Conservation (phyloP, 2,113 vertebrate genomes). For the Dasyprocta punctata region DNA sequence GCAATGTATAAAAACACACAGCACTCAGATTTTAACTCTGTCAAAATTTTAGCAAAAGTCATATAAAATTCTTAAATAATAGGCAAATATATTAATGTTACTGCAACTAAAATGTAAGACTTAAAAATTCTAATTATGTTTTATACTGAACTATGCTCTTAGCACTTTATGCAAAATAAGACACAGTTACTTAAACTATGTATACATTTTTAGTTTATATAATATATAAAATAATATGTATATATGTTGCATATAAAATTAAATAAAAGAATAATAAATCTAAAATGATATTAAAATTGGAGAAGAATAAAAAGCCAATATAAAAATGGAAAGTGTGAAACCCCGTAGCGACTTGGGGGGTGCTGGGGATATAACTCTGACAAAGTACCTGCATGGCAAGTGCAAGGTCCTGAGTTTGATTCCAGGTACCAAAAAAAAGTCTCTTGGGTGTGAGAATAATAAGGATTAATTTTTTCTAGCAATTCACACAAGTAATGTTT, state of each 20-base stretch:
- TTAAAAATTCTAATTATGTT: neutral
- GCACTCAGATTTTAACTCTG: neutral
- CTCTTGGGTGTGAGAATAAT: neutral
- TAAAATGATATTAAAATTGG: neutral
- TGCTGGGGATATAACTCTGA: too few species aligned
- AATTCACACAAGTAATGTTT: slow-evolving; percentile 22
- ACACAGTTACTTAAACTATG: neutral
- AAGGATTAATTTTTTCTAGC: neutral
- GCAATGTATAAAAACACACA: neutral
- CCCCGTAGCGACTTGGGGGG: neutral
- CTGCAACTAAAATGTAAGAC: neutral
- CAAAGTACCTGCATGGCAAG: too few species aligned
- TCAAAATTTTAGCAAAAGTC: neutral
- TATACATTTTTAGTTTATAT: neutral
- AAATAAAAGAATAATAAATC: neutral
- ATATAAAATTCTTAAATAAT: neutral
- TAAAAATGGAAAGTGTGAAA: neutral
- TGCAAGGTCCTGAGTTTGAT: too few species aligned
- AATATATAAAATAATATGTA: neutral
- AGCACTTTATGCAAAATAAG: neutral
- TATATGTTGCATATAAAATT: neutral
- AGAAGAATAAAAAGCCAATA: neutral
- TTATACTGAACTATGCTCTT: neutral
- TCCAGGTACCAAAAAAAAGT: neutral
- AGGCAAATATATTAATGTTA: neutral